Evolutionary conservation across 1,140 invertebrate genomes (phyloP).

Genomic region (Diachasmimorpha longicaudata): DNA sequence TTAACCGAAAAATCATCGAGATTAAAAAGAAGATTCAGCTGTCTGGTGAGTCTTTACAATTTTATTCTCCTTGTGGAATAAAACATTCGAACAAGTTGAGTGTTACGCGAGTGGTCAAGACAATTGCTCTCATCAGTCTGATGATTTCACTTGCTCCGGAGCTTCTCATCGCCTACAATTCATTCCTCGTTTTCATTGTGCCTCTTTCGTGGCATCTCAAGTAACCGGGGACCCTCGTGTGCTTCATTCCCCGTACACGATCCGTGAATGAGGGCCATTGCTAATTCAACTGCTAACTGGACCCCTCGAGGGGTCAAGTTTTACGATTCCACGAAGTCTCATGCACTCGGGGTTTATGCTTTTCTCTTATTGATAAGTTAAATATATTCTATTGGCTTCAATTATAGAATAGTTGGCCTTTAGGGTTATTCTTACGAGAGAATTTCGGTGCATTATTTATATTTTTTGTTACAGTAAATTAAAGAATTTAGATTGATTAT

Average conservation of each 20-base stretch:
- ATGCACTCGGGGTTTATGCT: slow-evolving; percentile 12
- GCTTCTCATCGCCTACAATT: neutral
- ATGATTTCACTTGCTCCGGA: slow-evolving; percentile 24
- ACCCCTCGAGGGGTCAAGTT: slow-evolving; percentile 27
- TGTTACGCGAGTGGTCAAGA: slow-evolving; percentile 8
- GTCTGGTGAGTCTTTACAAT: slow-evolving; percentile 66
- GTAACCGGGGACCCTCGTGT: neutral
- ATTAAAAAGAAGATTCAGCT: slow-evolving; percentile 83
- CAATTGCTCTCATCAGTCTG: slow-evolving; percentile 33
- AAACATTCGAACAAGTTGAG: neutral
- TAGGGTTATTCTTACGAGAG: neutral
- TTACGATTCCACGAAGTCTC: slow-evolving; percentile 32
- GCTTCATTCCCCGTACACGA: neutral
- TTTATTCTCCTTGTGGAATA: neutral
- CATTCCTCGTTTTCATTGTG: neutral
- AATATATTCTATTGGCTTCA: neutral
- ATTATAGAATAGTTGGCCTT: neutral
- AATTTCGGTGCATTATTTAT: neutral
- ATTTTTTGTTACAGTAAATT: slow-evolving; percentile 18
- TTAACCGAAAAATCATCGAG: slow-evolving; percentile 79
- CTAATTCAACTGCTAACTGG: slow-evolving; percentile 33
- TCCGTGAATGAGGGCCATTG: slow-evolving; percentile 28
- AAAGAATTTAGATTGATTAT: no score
- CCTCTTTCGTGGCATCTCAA: neutral
- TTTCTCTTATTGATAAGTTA: neutral